These are phyloP conservation scores for Plemyria rubiginata DNA, from an alignment of 2,888 invertebrate genomes.

Conservation along the genomic window DNA sequence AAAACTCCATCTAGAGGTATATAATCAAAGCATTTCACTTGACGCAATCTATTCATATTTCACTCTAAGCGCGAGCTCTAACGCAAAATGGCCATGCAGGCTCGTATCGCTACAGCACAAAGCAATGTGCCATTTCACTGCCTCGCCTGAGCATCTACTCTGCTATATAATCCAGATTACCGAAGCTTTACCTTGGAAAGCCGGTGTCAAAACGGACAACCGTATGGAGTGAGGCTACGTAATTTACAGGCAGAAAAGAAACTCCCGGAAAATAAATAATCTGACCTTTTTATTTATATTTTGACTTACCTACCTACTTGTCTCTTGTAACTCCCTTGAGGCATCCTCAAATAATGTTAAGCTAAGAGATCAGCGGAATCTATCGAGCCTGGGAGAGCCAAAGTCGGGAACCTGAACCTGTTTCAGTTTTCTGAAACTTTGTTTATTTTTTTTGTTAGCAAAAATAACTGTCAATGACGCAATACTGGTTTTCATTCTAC, in stretches of 20 bases:
- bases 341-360: too few relatives aligned
- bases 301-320: too few relatives aligned
- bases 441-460: too few relatives aligned
- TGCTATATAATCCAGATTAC: constrained; percentile 23
- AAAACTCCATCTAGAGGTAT: too few relatives aligned
- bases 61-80: background rate
- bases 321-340: too few relatives aligned
- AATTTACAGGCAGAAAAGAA: constrained; percentile 1
- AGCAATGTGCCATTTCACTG: constrained; percentile 8
- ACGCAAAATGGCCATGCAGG: constrained; percentile 12
- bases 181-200: constrained; percentile 20
- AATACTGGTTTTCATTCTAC: too few relatives aligned
- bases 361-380: too few relatives aligned
- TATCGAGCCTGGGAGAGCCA: too few relatives aligned
- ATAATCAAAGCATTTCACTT: too few relatives aligned
- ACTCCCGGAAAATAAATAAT: background rate
- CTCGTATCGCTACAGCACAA: constrained; percentile 14
- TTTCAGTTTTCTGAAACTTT: too few relatives aligned
- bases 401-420: too few relatives aligned
- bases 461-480: too few relatives aligned
- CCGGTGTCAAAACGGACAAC: constrained; percentile 25
- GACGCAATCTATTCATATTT: background rate
- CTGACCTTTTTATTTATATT: background rate
- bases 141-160: constrained; percentile 12
- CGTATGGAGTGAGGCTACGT: background rate